Conservation (phyloP, 2,113 vertebrate species). For the Neogale vison region DNA sequence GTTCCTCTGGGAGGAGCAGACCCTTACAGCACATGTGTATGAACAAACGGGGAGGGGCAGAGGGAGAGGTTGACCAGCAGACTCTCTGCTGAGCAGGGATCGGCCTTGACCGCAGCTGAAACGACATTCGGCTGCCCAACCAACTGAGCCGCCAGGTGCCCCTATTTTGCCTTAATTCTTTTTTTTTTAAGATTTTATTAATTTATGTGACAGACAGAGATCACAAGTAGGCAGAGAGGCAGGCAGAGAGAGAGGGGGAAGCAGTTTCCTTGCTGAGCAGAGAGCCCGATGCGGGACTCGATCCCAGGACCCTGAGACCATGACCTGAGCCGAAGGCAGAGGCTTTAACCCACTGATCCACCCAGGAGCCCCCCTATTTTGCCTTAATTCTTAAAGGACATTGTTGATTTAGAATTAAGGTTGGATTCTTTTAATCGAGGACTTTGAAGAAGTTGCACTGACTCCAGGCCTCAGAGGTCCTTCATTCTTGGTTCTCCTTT, state of each 20-base stretch:
- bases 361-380: neutral
- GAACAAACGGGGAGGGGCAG: neutral
- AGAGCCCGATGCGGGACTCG: no score
- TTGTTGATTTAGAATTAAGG: neutral
- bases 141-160: neutral
- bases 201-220: no score
- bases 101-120: neutral
- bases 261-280: no score
- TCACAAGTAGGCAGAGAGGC: no score
- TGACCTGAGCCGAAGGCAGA: no score
- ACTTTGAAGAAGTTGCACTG: neutral
- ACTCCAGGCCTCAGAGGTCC: neutral
- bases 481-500: neutral
- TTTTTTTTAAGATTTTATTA: no score
- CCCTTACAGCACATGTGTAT: no score
- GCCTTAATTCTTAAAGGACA: neutral
- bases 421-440: neutral
- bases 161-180: neutral
- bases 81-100: neutral
- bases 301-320: no score
- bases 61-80: neutral
- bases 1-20: no score
- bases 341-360: neutral
- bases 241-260: no score
- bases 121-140: neutral